Evolutionary conservation across 2,113 vertebrate species (phyloP).

Genomic region (Actinemys pallida): DNA sequence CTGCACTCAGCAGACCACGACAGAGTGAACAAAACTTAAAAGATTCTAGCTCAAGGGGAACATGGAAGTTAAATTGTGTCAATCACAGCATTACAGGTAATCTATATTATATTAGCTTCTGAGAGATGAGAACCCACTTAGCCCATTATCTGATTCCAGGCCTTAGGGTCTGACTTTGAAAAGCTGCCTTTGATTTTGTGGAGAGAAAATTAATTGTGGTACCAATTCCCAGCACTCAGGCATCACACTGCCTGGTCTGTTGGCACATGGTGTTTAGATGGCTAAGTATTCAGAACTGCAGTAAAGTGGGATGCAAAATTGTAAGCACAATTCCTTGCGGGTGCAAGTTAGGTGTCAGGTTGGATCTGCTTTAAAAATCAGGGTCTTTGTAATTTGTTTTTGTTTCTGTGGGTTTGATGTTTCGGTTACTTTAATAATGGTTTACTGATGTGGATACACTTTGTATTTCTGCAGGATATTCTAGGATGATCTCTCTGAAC

Average conservation of each 20-base stretch:
- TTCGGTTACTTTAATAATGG: neutral
- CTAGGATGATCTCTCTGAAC: neutral
- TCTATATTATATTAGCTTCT: neutral
- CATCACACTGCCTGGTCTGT: neutral
- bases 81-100: neutral
- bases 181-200: neutral
- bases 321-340: neutral
- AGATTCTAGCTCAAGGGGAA: neutral
- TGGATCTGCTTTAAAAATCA: neutral
- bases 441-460: neutral
- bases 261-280: neutral
- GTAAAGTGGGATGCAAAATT: neutral
- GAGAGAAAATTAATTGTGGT: neutral
- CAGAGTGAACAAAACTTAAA: slow-evolving; percentile 21
- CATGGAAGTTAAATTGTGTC: neutral
- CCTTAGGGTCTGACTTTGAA: neutral
- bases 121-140: neutral
- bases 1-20: neutral
- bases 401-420: neutral
- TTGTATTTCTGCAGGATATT: neutral
- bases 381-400: neutral
- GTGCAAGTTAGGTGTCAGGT: neutral
- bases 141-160: slow-evolving; percentile 5
- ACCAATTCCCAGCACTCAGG: neutral
- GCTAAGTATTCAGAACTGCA: neutral